phyloP scores from a whole-genome alignment of 2,888 invertebrate genomes.

The Neoitamus cyanurus region DNA sequence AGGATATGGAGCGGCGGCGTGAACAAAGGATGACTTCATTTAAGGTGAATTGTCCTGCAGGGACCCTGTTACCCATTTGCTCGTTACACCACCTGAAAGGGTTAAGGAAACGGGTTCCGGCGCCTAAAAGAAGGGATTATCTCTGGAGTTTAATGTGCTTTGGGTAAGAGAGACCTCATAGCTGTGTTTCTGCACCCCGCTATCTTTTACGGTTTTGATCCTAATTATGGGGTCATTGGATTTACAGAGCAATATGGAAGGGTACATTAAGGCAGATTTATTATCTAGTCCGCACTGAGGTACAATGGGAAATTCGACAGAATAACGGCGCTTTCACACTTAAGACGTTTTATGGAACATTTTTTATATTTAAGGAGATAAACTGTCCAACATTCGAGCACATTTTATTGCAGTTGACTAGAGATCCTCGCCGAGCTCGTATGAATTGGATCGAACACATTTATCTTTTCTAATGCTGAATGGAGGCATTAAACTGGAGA shows the following conservation, averaged over 20 bases:
- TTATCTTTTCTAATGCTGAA: not conserved
- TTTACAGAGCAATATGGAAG: conserved; percentile 12
- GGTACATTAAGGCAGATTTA: conserved; percentile 16
- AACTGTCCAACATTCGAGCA: not conserved
- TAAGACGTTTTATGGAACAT: conserved; percentile 1
- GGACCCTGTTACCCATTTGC: not conserved
- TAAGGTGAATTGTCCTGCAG: conserved; percentile 15
- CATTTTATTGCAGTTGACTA: not conserved
- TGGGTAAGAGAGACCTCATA: not conserved
- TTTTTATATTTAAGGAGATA: conserved; percentile 7
- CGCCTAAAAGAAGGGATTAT: not conserved
- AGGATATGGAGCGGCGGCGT: not conserved
- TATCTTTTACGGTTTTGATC: conserved; percentile 33
- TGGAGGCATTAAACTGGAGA: not conserved
- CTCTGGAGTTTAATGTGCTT: conserved; percentile 6
- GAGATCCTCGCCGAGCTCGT: not conserved
- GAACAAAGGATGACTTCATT: conserved; percentile 32
- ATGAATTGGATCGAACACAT: not conserved
- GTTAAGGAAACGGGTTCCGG: not conserved
- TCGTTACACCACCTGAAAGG: conserved; percentile 8
- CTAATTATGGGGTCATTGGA: conserved; percentile 31
- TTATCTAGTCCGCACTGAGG: not conserved
- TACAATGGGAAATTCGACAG: not conserved
- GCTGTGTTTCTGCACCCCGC: not conserved
- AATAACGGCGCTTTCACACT: not conserved